Base-by-base conservation (phyloP, 2,113 vertebrate genomes). In the Loxodonta africana region DNA sequence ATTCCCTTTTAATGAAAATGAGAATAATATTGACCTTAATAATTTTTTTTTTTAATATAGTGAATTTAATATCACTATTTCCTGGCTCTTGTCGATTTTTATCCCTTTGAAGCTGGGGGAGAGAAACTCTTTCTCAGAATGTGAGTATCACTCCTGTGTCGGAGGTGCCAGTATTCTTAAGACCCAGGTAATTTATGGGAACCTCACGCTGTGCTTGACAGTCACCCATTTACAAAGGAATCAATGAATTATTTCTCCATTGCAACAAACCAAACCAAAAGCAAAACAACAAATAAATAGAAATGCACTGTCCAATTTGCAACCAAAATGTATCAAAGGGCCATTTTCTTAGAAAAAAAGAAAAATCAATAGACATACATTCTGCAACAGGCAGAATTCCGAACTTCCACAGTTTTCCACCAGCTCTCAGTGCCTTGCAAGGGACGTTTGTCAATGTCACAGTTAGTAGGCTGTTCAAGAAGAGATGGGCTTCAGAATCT, bases 361-460 rank as follows among this genome's bases (percentile, higher is more conserved):
- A 62, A 95, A 91, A 96, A 85, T 90, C 84, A 77, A 78, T 85
- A 87, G 37, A 53, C 71, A 78, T 63, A 53, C 87, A 90, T 96
- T 92, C 57, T 84, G 20, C 46, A 53, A 11, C 20, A 74, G 1
- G 15, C 12, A 57, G 37, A 95, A 44, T 90, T 51, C 46, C 44
- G 41, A 69, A 63, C 67, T 81, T 81, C 41, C 53, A 73, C 18
- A 15, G 3, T 53, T 97, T 94, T 83, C 44, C 60, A 76, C 37
- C 71, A 57, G 69, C 7, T 73, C 37, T 95, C 60, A 83, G 0
- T 63, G 41, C 60, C 89, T 73, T 71, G 9, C 60, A 48, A 67
- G 14, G 23, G 41, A 25, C 46, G 81, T 84, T 85, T 94, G 18
- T 96, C 60, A 26, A 15, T 17, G 15, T 87, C 90, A 78, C 6